Evolutionary conservation across 2,113 vertebrate species (phyloP), one percentile per base, ranked within the genome.

Genomic region (Charadrius vociferus): DNA sequence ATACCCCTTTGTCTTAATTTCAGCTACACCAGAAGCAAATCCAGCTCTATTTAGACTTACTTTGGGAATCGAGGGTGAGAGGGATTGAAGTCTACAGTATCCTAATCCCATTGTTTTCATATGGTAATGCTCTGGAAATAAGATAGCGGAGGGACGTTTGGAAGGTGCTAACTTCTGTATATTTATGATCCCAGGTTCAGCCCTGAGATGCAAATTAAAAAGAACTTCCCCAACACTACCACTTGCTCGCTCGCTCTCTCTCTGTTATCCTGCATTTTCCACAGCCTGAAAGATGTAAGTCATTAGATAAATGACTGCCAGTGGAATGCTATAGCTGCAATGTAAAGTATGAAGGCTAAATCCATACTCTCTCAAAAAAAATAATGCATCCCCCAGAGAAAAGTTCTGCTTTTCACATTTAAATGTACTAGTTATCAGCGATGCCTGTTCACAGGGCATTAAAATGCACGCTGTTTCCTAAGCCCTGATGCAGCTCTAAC

Each of bases 401-500:
- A 98, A 95, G 83, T 95, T 98, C 90, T 95, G 93, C 78, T 97
- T 97, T 98, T 98, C 97, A 97, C 97, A 97, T 98, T 97, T 96
- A 97, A 98, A 97, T 96, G 95, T 93, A 94, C 91, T 92, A 90
- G 90, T 97, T 98, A 97, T 97, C 97, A 97, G 97, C 97, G 93
- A 96, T 97, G 97, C 77, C 91, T 96, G 93, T 88, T 98, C 95
- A 96, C 90, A 94, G 93, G 90, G 93, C 97, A 97, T 98, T 98
- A 95, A 98, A 98, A 97, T 95, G 97, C 94, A 96, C 66, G 90
- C 86, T 83, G 50, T 94, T 98, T 97, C 95, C 88, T 96, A 97
- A 97, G 92, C 92, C 91, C 90, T 96, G 43, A 79, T 95, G 95
- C 91, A 95, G 93, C 85, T 95, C 87, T 81, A 93, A 97, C 93